Evolutionary conservation across 2,797 vertebrate genomes (phyloP).

Genomic region (Argentina silus): DNA sequence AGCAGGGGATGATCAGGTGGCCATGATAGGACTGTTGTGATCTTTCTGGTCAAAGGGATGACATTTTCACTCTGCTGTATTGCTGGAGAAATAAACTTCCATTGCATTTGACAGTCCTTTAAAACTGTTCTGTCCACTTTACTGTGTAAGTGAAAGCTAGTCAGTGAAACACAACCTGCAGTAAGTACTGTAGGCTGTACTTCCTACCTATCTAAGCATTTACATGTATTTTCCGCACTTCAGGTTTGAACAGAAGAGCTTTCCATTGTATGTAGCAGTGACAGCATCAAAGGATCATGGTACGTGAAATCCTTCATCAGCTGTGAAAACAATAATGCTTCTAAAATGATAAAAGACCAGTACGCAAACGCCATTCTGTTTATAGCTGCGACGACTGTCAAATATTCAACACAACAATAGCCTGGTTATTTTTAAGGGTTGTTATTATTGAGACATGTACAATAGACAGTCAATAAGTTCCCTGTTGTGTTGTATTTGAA

Average conservation of each 20-base stretch:
- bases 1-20: too few species aligned
- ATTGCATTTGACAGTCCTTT: background rate
- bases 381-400: too few species aligned
- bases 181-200: background rate
- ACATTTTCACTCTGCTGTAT: background rate
- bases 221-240: slow-evolving; percentile 19
- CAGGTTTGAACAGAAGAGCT: slow-evolving; percentile 40
- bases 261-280: slow-evolving; percentile 15
- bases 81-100: background rate
- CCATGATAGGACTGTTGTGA: too few species aligned
- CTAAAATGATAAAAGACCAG: too few species aligned
- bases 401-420: too few species aligned
- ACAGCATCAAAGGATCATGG: slow-evolving; percentile 47
- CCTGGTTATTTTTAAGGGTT: too few species aligned
- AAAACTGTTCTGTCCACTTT: background rate
- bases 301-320: slow-evolving; percentile 17
- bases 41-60: background rate
- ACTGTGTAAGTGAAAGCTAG: too few species aligned
- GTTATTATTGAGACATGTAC: too few species aligned
- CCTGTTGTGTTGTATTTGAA: too few species aligned
- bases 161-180: background rate
- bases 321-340: too few species aligned
- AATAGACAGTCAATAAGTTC: too few species aligned
- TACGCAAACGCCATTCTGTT: too few species aligned
- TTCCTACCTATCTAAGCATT: background rate